phyloP scores from a whole-genome alignment of 53 echinoderm and acorn worm genomes.

The Astropecten irregularis region DNA sequence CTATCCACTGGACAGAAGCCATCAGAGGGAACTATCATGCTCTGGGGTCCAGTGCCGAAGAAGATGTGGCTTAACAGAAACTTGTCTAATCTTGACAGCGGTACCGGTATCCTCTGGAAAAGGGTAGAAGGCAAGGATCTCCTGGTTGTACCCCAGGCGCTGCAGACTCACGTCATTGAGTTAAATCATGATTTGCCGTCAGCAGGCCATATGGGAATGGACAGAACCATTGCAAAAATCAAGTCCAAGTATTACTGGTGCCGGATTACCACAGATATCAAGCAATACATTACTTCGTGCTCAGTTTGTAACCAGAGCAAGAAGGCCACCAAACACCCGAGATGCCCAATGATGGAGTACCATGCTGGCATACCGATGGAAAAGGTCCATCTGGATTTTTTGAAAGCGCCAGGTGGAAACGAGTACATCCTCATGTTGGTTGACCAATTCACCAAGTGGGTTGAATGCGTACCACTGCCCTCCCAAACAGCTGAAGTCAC shows the following conservation, averaged over 20 bases:
- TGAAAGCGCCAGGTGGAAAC: slow-evolving; percentile 5
- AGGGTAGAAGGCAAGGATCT: neutral
- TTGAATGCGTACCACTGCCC: too few species aligned
- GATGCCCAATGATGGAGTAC: slow-evolving; percentile 1
- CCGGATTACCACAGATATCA: slow-evolving; percentile 3
- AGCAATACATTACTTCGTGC: neutral
- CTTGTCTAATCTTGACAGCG: neutral
- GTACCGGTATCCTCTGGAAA: neutral
- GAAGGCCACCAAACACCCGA: slow-evolving; percentile 1
- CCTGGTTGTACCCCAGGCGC: neutral
- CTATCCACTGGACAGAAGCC: neutral
- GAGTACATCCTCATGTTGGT: slow-evolving; percentile 42
- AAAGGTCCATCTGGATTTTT: slow-evolving; percentile 17
- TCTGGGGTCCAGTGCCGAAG: slow-evolving; percentile 18
- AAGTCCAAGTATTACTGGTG: slow-evolving; percentile 17
- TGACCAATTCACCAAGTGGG: slow-evolving; percentile 56
- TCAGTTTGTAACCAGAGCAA: neutral
- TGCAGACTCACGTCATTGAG: neutral
- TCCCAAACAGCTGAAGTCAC: too few species aligned
- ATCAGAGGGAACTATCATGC: neutral
- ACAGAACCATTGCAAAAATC: neutral
- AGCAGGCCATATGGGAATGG: neutral
- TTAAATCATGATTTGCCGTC: slow-evolving; percentile 6
- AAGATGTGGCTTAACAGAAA: slow-evolving; percentile 10
- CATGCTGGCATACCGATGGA: slow-evolving; percentile 34